Evolutionary conservation across 2,797 vertebrate species (phyloP).

Genomic region (Pantherophis vulpinus): DNA sequence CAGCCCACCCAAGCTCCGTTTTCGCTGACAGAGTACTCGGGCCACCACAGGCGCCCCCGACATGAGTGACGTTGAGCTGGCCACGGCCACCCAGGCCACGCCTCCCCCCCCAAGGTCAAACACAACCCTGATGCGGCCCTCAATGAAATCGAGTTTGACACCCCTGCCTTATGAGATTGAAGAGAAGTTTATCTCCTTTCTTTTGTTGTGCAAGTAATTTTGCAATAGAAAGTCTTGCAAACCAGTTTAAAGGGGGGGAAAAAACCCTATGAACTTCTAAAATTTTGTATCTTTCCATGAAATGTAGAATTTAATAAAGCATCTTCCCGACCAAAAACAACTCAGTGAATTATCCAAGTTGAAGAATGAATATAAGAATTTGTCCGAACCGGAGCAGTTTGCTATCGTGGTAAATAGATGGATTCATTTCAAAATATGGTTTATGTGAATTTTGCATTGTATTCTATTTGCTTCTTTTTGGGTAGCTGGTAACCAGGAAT

Average conservation of each 20-base stretch:
- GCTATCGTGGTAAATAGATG: slow-evolving; percentile 88
- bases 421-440: neutral
- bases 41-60: too few relatives aligned
- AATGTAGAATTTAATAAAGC: slow-evolving; percentile 91
- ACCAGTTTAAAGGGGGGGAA: neutral
- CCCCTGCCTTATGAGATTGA: neutral
- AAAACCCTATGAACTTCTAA: slow-evolving; percentile 1
- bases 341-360: slow-evolving; percentile 84
- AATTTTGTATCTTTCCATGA: slow-evolving; percentile 41
- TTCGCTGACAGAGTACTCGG: too few relatives aligned
- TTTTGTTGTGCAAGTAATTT: neutral
- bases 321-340: slow-evolving; percentile 92
- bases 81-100: too few relatives aligned
- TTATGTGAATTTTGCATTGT: neutral
- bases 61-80: too few relatives aligned
- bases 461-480: neutral
- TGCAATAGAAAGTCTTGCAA: neutral
- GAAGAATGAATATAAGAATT: slow-evolving; percentile 82
- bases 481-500: neutral
- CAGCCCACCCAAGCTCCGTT: too few relatives aligned
- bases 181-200: neutral
- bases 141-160: too few relatives aligned
- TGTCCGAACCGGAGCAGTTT: slow-evolving; percentile 96
- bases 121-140: too few relatives aligned
- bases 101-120: too few relatives aligned